Evolutionary conservation across 2,113 vertebrate species (phyloP), one percentile per base, ranked within the genome.

Genomic region (Poecile atricapillus): DNA sequence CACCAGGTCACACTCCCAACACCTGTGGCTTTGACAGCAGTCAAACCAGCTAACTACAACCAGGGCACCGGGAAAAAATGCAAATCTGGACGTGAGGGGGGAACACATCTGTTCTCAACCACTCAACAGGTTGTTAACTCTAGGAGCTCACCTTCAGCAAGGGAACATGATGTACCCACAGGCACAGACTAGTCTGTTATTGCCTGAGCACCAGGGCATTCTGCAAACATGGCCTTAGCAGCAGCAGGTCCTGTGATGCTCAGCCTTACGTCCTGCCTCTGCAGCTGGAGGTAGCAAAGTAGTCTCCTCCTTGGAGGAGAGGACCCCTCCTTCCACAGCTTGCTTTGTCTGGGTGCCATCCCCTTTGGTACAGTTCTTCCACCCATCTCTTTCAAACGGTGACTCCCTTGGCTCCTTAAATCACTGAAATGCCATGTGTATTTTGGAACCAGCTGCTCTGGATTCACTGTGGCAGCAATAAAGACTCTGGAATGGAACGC

Each of bases 31-130:
- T 27, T 20, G 94, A 96, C 69, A 81, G 92, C 68, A 52, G 81
- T 83, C 93, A 93, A 79, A 91, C 37, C 46, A 67, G 85, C 77
- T 95, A 87, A 16, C 94, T 89, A 78, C 87, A 95, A 94, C 89
- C 91, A 91, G 92, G 24, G 53, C 91, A 87, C 46, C 83, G 83
- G 81, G 65, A 90, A 47, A 41, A 33, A 20, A 21, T 9, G 28
- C 28, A 92, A 83, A 94, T 90, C 80, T 65, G 87, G 89, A 47
- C 39, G 35, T 18, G 19, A 53, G 11, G 7, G 13, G 69, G 89
- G 76, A 12, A 24, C 73, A 77, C 87, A 96, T 96, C 94, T 96
- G 93, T 87, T 97, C 83, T 90, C 83, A 68, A 90, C 94, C 95
- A 94, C 27, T 30, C 71, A 83, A 50, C 80, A 96, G 96, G 92